A percentile compares a stretch with the other conserved stretches of the same genome.
These are phyloP conservation scores for Dasyurus viverrinus DNA, from an alignment of 2,113 vertebrate species.

Conservation along the genomic window DNA sequence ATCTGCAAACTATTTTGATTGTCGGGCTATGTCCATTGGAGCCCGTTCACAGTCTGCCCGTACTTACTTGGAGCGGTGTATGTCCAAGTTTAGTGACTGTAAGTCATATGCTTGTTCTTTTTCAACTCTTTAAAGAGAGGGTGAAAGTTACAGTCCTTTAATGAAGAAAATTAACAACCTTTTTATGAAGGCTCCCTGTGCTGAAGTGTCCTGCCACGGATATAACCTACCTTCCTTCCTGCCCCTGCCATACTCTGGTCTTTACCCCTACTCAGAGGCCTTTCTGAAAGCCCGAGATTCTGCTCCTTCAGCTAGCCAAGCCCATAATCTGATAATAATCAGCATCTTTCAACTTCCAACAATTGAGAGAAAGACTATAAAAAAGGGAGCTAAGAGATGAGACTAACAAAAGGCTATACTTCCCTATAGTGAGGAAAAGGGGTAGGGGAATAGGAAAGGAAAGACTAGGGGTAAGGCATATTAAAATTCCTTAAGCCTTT, in stretches of 20 bases:
- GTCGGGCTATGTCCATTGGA: constrained; percentile 98
- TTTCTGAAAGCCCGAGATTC: constrained; percentile 17
- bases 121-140: constrained; percentile 16
- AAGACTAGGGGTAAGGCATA: not conserved
- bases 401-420: constrained; percentile 41
- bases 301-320: constrained; percentile 41
- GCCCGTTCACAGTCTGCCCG: constrained; percentile 97
- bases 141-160: constrained; percentile 29
- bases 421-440: not conserved
- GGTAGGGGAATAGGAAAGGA: not conserved
- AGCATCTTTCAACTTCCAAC: not conserved
- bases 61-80: constrained; percentile 96
- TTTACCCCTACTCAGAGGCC: not conserved
- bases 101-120: constrained; percentile 73
- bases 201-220: constrained; percentile 34
- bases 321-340: constrained; percentile 42
- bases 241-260: not conserved
- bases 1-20: constrained; percentile 98
- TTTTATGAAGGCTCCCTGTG: not conserved
- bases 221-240: constrained; percentile 27
- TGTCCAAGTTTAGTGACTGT: constrained; percentile 95
- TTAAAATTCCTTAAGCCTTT: not conserved
- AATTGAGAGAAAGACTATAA: constrained; percentile 3
- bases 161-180: constrained; percentile 34
- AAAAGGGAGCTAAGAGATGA: not conserved